phyloP scores from a whole-genome alignment of 2,113 vertebrate species.

The Pimephales promelas region DNA sequence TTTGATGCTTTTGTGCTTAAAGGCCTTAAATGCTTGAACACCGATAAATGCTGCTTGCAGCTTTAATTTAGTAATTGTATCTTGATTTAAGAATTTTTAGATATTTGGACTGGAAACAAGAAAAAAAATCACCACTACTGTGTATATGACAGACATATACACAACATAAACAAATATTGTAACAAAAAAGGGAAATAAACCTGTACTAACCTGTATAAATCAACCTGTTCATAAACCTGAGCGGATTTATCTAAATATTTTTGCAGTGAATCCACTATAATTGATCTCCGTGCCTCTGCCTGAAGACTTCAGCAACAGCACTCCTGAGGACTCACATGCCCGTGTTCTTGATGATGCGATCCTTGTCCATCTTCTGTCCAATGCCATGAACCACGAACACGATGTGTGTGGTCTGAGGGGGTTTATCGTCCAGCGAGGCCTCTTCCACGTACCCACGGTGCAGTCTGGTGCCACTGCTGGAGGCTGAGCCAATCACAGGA shows the following conservation, averaged over 20 bases:
- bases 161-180: background rate
- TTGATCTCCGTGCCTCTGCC: too few species aligned
- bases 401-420: slow-evolving; percentile 91
- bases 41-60: too few species aligned
- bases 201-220: too few species aligned
- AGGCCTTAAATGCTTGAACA: too few species aligned
- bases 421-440: slow-evolving; percentile 92
- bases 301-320: background rate
- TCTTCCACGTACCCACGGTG: slow-evolving; percentile 96
- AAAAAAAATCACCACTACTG: too few species aligned
- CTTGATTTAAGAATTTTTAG: too few species aligned
- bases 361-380: slow-evolving; percentile 99
- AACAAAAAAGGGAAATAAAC: too few species aligned
- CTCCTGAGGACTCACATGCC: slow-evolving; percentile 84
- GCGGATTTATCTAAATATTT: background rate
- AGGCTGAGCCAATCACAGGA: slow-evolving; percentile 75
- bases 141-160: background rate
- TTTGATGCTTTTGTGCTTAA: too few species aligned
- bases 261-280: background rate
- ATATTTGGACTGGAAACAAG: too few species aligned
- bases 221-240: too few species aligned
- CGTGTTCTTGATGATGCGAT: slow-evolving; percentile 98
- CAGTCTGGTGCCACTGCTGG: slow-evolving; percentile 96
- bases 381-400: slow-evolving; percentile 99
- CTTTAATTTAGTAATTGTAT: too few species aligned